Percentiles rank a stretch among this genome's conserved stretches.
These are phyloP conservation scores for Nasonia longicornis DNA, from an alignment of 1,140 invertebrate genomes.

Conservation along the genomic window DNA sequence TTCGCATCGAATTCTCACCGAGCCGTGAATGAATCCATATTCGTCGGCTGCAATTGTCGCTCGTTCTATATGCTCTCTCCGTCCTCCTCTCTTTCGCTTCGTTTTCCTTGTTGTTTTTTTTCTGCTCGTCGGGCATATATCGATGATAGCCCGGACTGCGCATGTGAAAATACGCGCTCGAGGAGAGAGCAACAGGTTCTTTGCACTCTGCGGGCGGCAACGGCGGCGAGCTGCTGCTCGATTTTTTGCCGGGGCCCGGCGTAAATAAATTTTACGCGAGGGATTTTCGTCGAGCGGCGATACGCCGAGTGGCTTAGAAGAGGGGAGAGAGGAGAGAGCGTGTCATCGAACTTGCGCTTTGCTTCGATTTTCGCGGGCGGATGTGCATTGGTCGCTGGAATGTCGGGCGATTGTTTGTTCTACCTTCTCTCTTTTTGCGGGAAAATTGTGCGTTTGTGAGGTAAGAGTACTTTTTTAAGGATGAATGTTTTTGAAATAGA, in stretches of 20 bases:
- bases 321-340: neutral
- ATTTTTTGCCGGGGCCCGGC: neutral
- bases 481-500: no score
- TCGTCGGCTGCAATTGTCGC: slow-evolving; percentile 15
- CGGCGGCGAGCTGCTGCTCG: neutral
- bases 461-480: no score
- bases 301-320: neutral
- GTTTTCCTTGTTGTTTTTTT: neutral
- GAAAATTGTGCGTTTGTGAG: no score
- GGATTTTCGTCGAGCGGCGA: slow-evolving; percentile 3
- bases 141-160: slow-evolving; percentile 6
- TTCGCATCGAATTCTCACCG: slow-evolving; percentile 1
- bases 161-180: slow-evolving; percentile 25
- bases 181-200: slow-evolving; percentile 34
- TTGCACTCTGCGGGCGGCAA: slow-evolving; percentile 1
- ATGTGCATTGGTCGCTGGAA: neutral
- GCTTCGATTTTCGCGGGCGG: neutral
- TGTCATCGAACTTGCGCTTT: slow-evolving; percentile 16
- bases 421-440: neutral
- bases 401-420: neutral
- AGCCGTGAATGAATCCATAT: slow-evolving; percentile 11
- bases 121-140: neutral
- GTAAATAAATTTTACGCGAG: slow-evolving; percentile 25
- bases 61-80: neutral
- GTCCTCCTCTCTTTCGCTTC: neutral